Evolutionary conservation across 1,140 invertebrate species (phyloP).

Genomic region (Procambarus clarkii): DNA sequence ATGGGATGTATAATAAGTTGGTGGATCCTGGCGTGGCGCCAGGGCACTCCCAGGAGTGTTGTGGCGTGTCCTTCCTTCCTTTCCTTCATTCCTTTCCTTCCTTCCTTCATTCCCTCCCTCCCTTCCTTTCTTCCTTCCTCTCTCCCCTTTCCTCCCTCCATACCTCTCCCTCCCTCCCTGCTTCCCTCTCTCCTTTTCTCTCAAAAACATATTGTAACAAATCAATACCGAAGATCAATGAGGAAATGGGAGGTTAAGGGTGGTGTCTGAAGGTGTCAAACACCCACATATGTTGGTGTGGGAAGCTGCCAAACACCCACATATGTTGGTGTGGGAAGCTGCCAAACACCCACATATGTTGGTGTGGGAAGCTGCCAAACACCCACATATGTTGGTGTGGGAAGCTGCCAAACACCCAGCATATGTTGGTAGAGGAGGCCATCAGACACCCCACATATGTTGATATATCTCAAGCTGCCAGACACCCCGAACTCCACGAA

Average conservation of each 20-base stretch:
- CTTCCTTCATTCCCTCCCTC: not conserved
- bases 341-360: too few species aligned
- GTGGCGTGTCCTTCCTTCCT: too few species aligned
- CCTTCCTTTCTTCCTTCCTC: not conserved
- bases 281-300: not conserved
- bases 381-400: too few species aligned
- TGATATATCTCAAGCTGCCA: too few species aligned
- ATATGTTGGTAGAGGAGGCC: not conserved
- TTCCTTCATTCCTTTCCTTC: too few species aligned
- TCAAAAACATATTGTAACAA: not conserved
- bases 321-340: too few species aligned
- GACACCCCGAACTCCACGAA: not conserved
- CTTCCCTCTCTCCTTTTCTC: not conserved
- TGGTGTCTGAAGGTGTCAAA: not conserved
- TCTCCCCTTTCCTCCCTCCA: not conserved
- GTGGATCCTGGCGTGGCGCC: too few species aligned
- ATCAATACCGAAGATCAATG: not conserved
- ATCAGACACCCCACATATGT: not conserved
- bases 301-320: too few species aligned
- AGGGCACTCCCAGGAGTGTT: too few species aligned
- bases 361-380: too few species aligned
- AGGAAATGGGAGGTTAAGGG: not conserved
- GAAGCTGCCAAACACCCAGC: too few species aligned
- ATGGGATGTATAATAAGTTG: too few species aligned
- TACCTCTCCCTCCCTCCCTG: not conserved